Evolutionary conservation across 92 coral and sea anemone genomes (phyloP).

Genomic region (Heteractis magnifica): DNA sequence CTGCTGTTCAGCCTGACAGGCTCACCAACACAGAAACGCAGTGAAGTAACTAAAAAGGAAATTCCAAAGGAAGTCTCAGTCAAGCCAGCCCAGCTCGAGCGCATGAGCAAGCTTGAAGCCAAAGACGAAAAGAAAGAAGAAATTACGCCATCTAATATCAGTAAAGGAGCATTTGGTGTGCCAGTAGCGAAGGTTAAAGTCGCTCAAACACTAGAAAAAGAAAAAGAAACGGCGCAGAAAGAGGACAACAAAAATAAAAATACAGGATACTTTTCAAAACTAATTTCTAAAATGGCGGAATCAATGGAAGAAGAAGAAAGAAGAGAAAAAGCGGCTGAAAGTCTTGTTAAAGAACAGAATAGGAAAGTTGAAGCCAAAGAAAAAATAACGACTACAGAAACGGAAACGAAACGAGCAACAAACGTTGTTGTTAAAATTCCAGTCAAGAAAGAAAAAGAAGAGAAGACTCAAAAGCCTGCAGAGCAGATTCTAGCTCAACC

Average conservation of each 20-base stretch:
- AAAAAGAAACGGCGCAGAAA: not conserved
- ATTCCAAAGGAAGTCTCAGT: not conserved
- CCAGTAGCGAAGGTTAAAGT: not conserved
- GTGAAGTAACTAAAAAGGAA: not conserved
- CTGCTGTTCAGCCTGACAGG: slow-evolving; percentile 12
- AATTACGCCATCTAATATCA: not conserved
- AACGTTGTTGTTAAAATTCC: not conserved
- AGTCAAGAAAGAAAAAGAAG: slow-evolving; percentile 1
- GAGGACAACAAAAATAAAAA: slow-evolving; percentile 4
- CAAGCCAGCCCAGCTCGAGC: not conserved
- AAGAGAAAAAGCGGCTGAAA: slow-evolving; percentile 14
- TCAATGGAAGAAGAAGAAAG: slow-evolving; percentile 37
- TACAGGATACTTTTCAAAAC: slow-evolving; percentile 27
- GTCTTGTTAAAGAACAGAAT: slow-evolving; percentile 13
- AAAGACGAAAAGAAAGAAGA: not conserved
- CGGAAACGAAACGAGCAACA: not conserved
- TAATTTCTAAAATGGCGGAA: slow-evolving; percentile 28
- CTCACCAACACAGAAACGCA: slow-evolving; percentile 11
- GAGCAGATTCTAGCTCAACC: not conserved
- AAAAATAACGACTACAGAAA: not conserved
- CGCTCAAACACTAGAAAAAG: not conserved
- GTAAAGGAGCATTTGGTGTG: slow-evolving; percentile 19
- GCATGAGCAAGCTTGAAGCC: not conserved
- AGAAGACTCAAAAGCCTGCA: not conserved
- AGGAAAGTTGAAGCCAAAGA: not conserved